phyloP scores from a whole-genome alignment of 2,113 vertebrate species.

The Pteruthius melanotis region DNA sequence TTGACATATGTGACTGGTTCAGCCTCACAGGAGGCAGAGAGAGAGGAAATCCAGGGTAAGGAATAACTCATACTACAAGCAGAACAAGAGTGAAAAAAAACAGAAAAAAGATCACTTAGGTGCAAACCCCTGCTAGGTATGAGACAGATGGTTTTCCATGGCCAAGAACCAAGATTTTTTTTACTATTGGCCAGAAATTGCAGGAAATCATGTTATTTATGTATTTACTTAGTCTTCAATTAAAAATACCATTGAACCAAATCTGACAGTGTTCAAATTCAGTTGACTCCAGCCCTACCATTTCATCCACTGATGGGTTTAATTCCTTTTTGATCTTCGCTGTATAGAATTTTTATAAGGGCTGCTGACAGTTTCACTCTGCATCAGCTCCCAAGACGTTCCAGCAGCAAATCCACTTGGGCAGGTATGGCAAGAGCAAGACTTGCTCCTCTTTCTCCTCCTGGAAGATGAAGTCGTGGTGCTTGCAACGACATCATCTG shows the following conservation, averaged over 20 bases:
- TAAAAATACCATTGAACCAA: not conserved
- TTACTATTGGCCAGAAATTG: not conserved
- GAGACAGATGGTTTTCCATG: conserved; percentile 23
- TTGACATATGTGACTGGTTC: not conserved
- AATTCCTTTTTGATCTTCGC: not conserved
- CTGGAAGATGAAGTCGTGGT: not conserved
- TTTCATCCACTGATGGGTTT: not conserved
- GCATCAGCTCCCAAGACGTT: not conserved
- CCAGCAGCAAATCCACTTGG: not conserved
- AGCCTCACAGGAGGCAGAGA: not conserved
- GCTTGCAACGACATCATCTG: not conserved
- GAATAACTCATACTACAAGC: not conserved
- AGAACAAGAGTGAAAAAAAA: not conserved
- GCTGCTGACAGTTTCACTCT: not conserved
- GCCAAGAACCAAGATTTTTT: not conserved
- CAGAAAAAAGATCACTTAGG: not conserved
- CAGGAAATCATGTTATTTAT: not conserved
- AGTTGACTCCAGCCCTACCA: not conserved
- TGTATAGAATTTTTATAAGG: not conserved
- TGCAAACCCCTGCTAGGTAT: not conserved
- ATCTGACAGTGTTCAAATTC: not conserved
- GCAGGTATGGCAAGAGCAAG: not conserved
- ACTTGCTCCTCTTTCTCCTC: not conserved
- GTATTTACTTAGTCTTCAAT: not conserved
- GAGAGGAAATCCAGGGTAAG: not conserved